phyloP scores from a whole-genome alignment of 2,888 invertebrate species.

The Ectropis crepuscularia region DNA sequence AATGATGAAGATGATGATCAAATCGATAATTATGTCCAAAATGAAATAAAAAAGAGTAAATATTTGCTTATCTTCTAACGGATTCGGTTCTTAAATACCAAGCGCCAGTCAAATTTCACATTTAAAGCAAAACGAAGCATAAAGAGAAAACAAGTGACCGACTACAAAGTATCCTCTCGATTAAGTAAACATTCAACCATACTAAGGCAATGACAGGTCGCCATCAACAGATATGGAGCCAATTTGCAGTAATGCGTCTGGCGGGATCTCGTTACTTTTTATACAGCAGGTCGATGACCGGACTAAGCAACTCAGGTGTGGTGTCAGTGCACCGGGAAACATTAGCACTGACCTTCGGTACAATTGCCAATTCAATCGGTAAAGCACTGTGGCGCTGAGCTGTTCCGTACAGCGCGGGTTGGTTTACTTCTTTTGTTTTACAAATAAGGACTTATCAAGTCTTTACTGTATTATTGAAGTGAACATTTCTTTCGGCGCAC shows the following conservation, averaged over 20 bases:
- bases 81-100: too few relatives aligned
- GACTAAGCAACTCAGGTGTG: constrained; percentile 64
- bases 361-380: constrained; percentile 42
- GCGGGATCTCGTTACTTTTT: constrained; percentile 77
- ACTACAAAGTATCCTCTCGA: constrained; percentile 40
- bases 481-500: too few relatives aligned
- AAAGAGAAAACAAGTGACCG: neutral
- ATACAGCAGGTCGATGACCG: constrained; percentile 70
- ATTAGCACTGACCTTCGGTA: constrained; percentile 49
- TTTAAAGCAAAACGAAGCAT: neutral
- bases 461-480: too few relatives aligned
- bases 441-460: too few relatives aligned
- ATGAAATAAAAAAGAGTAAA: too few relatives aligned
- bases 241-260: constrained; percentile 75
- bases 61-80: too few relatives aligned
- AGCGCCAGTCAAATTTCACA: too few relatives aligned
- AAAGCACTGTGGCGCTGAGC: constrained; percentile 19
- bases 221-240: constrained; percentile 72
- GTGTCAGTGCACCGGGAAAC: constrained; percentile 66
- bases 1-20: too few relatives aligned
- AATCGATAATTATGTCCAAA: too few relatives aligned
- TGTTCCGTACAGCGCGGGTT: neutral
- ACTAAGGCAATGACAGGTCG: constrained; percentile 44
- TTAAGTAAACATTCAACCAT: constrained; percentile 42
- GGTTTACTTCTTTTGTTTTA: neutral